phyloP scores from a whole-genome alignment of 2,113 vertebrate species.

The Garra rufa region DNA sequence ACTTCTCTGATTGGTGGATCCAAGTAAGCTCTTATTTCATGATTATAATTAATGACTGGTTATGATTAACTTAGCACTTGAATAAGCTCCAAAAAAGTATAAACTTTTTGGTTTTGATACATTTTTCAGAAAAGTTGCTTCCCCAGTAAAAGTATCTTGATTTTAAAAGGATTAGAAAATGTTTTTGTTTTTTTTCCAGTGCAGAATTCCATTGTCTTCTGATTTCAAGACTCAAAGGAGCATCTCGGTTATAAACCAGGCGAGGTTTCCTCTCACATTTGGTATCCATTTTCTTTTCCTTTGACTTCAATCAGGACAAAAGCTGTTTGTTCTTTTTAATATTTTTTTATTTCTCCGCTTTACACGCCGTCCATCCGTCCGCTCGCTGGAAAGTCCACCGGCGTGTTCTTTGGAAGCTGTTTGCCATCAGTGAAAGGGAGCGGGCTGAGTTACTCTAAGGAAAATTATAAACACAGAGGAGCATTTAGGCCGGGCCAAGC shows the following conservation, averaged over 20 bases:
- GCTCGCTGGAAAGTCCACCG: slow-evolving; percentile 29
- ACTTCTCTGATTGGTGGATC: no score
- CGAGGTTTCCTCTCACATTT: slow-evolving; percentile 15
- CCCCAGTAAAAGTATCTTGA: neutral
- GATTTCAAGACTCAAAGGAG: neutral
- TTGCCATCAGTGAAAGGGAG: slow-evolving; percentile 54
- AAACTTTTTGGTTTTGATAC: no score
- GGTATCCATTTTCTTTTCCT: slow-evolving; percentile 13
- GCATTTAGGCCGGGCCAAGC: slow-evolving; percentile 62
- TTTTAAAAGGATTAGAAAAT: neutral
- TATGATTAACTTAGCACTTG: no score
- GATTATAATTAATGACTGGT: no score
- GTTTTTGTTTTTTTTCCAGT: neutral
- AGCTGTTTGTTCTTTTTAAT: slow-evolving; percentile 32
- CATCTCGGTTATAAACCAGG: neutral
- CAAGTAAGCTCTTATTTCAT: no score
- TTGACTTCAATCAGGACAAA: neutral
- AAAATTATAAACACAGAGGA: slow-evolving; percentile 62
- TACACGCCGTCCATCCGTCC: slow-evolving; percentile 36
- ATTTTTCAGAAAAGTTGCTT: no score
- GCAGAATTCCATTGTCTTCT: neutral
- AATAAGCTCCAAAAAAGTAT: no score
- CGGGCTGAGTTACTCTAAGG: slow-evolving; percentile 49
- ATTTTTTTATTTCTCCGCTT: neutral
- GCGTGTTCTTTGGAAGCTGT: slow-evolving; percentile 49